Percentiles rank a stretch among this genome's conserved stretches.
Conservation (phyloP, 2,888 invertebrate genomes). For the Ichneumoninae sp. region DNA sequence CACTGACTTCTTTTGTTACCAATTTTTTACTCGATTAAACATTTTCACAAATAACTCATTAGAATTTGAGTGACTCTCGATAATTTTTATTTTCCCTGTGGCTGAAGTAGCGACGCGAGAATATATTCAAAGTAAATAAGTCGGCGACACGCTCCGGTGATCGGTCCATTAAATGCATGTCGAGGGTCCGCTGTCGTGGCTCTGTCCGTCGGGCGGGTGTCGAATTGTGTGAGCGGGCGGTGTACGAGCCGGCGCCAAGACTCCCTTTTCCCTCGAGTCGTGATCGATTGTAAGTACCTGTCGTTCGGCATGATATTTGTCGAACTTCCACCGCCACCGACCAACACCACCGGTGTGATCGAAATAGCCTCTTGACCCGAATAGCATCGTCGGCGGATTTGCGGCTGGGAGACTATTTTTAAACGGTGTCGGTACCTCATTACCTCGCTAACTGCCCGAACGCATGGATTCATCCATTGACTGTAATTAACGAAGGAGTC, state of each 20-base stretch:
- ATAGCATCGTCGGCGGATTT: slow-evolving; percentile 18
- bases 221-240: neutral
- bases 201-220: neutral
- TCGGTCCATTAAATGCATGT: slow-evolving; percentile 10
- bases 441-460: too few species aligned
- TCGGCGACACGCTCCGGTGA: neutral
- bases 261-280: slow-evolving; percentile 6
- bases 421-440: slow-evolving; percentile 16
- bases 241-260: neutral
- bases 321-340: slow-evolving; percentile 26
- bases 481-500: neutral
- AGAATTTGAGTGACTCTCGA: neutral
- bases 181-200: slow-evolving; percentile 1
- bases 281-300: slow-evolving; percentile 53
- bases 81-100: neutral
- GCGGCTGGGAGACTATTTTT: slow-evolving; percentile 2
- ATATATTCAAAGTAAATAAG: neutral
- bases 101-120: neutral
- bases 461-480: slow-evolving; percentile 7
- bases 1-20: neutral
- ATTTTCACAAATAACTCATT: neutral
- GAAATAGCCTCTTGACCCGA: slow-evolving; percentile 50
- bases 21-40: neutral
- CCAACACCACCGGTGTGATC: slow-evolving; percentile 19
- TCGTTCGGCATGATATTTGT: slow-evolving; percentile 49